Evolutionary conservation across 2,888 invertebrate genomes (phyloP), one percentile per base, ranked within the genome.

Genomic region (Zhengitettix transpicula): DNA sequence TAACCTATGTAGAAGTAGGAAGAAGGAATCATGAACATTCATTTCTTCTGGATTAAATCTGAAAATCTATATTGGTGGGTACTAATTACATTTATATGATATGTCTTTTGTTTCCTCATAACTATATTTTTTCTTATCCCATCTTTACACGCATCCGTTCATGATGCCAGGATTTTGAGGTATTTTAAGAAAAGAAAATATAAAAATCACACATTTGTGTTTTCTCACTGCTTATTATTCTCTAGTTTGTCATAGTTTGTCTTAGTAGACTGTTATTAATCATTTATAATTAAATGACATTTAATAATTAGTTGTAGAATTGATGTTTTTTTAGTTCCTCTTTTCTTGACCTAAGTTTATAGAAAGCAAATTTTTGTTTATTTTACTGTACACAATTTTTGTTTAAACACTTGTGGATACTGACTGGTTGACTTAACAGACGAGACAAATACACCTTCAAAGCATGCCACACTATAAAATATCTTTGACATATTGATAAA

Each of bases 141-240:
- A 71, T 71, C 71, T 72, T 71, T 74, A 72, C 71, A 72, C 83
- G 80, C 82, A 81, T 75, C 76, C 77, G 58, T 56, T 55, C 44
- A 60, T 59, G 78, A 77, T 80, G 79, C 79, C 79, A 84, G 88
- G 88, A 88, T 82, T 88, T 87, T 82, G 88, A 88, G 88, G 88
- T 88, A 88, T 79, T 65, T 65, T 74, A 76, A 72, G 73, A 74
- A 58, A 28, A 28, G 28, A 47, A 47, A 47, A 12, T 47, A n/a
- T 47, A 47, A 47, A 47, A 47, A 47, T 12, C 47, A 47, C 47
- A 47, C 47, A 47, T 12, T 47, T 47, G 47, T 47, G 47, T 47
- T 47, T 47, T 47, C 47, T 47, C 47, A 47, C 42, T 57, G 57
- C 57, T 57, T 57, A 42, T 47, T 42, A 17, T 58, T 58, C 56